phyloP scores from a whole-genome alignment of 2,888 invertebrate genomes.

The Atethmia centrago region DNA sequence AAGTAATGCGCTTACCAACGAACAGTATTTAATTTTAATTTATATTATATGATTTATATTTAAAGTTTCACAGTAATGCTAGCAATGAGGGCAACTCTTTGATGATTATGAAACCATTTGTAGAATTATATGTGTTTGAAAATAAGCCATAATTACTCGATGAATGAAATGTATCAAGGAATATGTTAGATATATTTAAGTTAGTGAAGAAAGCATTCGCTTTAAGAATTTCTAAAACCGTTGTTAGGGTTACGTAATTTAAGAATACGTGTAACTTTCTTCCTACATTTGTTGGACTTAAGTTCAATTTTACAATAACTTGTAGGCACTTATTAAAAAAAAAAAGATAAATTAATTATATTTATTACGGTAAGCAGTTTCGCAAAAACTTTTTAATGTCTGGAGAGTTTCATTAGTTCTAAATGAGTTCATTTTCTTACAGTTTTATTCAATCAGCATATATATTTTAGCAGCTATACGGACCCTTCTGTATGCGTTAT shows the following conservation, averaged over 20 bases:
- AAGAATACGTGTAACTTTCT: not conserved
- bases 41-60: no score
- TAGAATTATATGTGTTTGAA: not conserved
- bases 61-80: not conserved
- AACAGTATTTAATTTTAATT: no score
- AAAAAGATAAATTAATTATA: not conserved
- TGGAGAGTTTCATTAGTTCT: not conserved
- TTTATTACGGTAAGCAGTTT: not conserved
- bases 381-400: not conserved
- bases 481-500: not conserved
- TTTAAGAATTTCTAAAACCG: no score
- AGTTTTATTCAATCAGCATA: not conserved
- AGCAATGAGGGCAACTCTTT: not conserved
- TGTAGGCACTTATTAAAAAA: not conserved
- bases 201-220: no score
- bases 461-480: not conserved
- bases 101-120: not conserved
- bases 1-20: no score
- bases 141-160: not conserved
- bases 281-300: not conserved
- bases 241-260: no score
- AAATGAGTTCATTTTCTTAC: not conserved
- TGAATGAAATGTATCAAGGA: conserved; percentile 5
- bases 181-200: no score
- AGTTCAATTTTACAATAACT: not conserved